Conservation (phyloP, 2,113 vertebrate genomes). For the Pseudonaja textilis region DNA sequence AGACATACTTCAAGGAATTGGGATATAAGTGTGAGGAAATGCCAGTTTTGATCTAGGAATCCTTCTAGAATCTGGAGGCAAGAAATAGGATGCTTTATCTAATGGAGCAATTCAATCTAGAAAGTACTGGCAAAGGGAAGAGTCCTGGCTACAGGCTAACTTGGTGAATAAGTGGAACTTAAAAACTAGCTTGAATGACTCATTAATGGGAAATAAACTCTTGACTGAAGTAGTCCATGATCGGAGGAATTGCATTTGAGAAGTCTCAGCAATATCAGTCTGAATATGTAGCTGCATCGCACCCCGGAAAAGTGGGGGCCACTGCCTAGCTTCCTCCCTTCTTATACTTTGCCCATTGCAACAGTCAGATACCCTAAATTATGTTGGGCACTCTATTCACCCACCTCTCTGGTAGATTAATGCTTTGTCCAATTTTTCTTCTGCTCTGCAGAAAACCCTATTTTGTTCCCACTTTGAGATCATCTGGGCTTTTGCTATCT, state of each 20-base stretch:
- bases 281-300: background rate
- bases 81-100: background rate
- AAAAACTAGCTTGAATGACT: background rate
- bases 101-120: background rate
- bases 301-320: background rate
- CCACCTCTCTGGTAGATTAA: background rate
- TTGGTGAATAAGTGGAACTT: background rate
- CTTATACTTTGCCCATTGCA: background rate
- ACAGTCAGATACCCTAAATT: background rate
- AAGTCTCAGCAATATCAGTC: background rate
- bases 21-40: background rate
- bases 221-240: background rate
- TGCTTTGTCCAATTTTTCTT: background rate
- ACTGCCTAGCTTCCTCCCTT: background rate
- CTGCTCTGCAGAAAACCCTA: background rate
- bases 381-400: background rate
- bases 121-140: background rate
- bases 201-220: background rate
- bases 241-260: background rate
- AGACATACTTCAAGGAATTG: background rate
- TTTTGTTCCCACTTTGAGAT: background rate
- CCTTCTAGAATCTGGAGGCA: background rate
- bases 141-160: background rate
- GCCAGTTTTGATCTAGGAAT: background rate
- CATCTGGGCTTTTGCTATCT: background rate